phyloP scores from a whole-genome alignment of 1,140 invertebrate species.

The Globodera rostochiensis region DNA sequence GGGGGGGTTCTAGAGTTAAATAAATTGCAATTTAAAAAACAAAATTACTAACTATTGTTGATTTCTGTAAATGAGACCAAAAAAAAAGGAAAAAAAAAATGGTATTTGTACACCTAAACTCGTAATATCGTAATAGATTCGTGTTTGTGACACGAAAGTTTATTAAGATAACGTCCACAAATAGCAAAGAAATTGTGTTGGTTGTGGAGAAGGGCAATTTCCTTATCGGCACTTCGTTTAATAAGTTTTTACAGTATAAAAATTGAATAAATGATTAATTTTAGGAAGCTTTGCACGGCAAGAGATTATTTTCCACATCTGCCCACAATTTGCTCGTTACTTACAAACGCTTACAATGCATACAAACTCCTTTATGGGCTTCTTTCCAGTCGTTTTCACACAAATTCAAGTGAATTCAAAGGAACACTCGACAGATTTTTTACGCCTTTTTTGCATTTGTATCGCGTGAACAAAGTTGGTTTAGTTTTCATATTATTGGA shows the following conservation, averaged over 20 bases:
- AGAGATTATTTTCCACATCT: slow-evolving; percentile 41
- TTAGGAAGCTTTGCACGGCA: slow-evolving; percentile 36
- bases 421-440: slow-evolving; percentile 31
- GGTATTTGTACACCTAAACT: neutral
- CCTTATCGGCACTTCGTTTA: slow-evolving; percentile 38
- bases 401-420: slow-evolving; percentile 28
- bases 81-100: no score
- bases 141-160: neutral
- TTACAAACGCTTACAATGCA: slow-evolving; percentile 34
- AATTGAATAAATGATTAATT: neutral
- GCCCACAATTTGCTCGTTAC: slow-evolving; percentile 35
- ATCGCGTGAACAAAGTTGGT: slow-evolving; percentile 34
- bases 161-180: slow-evolving; percentile 41
- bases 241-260: slow-evolving; percentile 30
- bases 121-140: neutral
- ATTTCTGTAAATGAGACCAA: no score
- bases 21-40: no score
- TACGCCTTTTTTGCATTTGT: slow-evolving; percentile 37
- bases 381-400: slow-evolving; percentile 17
- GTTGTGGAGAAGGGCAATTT: slow-evolving; percentile 39
- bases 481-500: neutral
- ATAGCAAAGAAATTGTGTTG: slow-evolving; percentile 38
- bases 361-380: slow-evolving; percentile 44
- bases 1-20: no score
- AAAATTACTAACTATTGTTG: no score